A percentile compares a stretch with the other conserved stretches of the same genome.
Conservation (phyloP, 2,888 invertebrate genomes). For the Antitype chi region DNA sequence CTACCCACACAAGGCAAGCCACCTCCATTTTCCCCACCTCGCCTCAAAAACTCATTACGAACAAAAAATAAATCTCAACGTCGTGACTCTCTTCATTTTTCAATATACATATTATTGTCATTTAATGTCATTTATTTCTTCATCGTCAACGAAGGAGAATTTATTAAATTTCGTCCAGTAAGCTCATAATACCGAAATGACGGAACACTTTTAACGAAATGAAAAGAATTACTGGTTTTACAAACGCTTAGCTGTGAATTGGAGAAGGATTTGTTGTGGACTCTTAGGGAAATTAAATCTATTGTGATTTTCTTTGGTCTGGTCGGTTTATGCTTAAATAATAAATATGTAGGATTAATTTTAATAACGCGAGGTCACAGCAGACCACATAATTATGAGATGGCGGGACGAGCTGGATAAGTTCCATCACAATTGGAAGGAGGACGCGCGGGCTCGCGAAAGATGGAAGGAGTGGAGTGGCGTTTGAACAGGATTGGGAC, state of each 20-base stretch:
- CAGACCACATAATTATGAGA: too few relatives aligned
- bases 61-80: slow-evolving; percentile 29
- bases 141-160: slow-evolving; percentile 44
- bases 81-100: slow-evolving; percentile 57
- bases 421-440: too few relatives aligned
- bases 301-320: slow-evolving; percentile 18
- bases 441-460: too few relatives aligned
- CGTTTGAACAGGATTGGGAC: too few relatives aligned
- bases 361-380: too few relatives aligned
- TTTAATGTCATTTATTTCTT: slow-evolving; percentile 58
- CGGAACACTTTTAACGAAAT: slow-evolving; percentile 58
- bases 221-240: slow-evolving; percentile 57
- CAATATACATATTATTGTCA: slow-evolving; percentile 58
- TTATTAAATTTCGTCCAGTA: slow-evolving; percentile 63
- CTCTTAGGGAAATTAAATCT: slow-evolving; percentile 61
- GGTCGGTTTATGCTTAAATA: not conserved
- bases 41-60: slow-evolving; percentile 42
- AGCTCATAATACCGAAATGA: slow-evolving; percentile 53
- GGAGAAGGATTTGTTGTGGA: slow-evolving; percentile 49
- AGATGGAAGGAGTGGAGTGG: too few relatives aligned
- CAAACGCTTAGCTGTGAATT: slow-evolving; percentile 56
- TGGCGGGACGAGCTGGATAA: too few relatives aligned
- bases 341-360: not conserved
- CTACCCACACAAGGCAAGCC: not conserved
- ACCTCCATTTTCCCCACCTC: not conserved